Evolutionary conservation across 2,888 invertebrate species (phyloP), one percentile per base, ranked within the genome.

Genomic region (Meandrusa payeni): DNA sequence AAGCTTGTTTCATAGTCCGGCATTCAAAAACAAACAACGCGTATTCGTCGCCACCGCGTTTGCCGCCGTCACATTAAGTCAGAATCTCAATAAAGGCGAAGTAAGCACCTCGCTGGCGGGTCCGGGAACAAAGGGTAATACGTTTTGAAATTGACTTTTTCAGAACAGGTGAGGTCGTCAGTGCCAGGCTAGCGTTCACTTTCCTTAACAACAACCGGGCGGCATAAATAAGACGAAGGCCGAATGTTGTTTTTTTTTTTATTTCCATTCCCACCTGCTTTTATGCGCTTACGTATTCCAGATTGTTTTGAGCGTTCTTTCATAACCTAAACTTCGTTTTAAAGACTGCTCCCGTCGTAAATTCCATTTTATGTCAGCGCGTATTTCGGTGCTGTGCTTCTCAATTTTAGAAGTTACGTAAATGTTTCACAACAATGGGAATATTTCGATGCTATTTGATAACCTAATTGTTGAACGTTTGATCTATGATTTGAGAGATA

Each of bases 61-160:
- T 57, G 57, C 61, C 64, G 61, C 50, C 58, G 54, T 67, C 59
- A 61, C 59, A 65, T 74, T 62, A 70, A 67, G 60, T 66, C 62
- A 60, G 67, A 64, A 60, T 56, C 56, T 69, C 64, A 65, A 75
- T 72, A 79, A 78, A 70, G 60, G 52, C 57, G 51, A 47, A 50
- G 59, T 57, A 61, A 61, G 64, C 57, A 60, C 62, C 61, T 68
- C 55, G 54, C 69, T 49, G 69, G 72, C 68, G 71, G 74, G 64
- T 28, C 54, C 47, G 50, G 57, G 63, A 82, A 83, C 83, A 86
- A 85, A 80, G 74, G 76, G 80, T 66, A 76, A 78, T 83, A 73
- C 69, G 61, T 77, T 73, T 71, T 69, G 59, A 61, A 77, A 77
- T 75, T 70, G 75, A 65, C 71, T 74, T 78, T 76, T 73, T 63